Conservation (phyloP, 2,888 invertebrate genomes). For the Yponomeuta plumbellus region DNA sequence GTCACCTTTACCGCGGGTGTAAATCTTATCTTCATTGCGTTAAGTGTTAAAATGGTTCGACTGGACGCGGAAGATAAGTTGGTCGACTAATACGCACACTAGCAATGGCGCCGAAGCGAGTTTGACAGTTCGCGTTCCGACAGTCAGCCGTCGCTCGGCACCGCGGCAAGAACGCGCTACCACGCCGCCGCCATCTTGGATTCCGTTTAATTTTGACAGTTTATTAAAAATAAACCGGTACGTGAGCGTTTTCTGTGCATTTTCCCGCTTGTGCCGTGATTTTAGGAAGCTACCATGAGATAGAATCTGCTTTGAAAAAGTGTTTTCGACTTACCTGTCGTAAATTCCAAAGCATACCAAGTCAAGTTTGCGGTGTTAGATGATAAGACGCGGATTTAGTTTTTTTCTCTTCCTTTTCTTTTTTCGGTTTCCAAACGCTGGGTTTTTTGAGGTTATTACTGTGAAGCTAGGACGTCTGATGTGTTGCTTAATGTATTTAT, state of each 20-base stretch:
- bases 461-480: slow-evolving; percentile 33
- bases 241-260: slow-evolving; percentile 35
- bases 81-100: slow-evolving; percentile 25
- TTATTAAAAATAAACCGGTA: slow-evolving; percentile 60
- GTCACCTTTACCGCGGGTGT: not conserved
- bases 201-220: slow-evolving; percentile 47
- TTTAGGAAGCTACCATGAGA: slow-evolving; percentile 32
- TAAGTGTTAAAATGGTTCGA: not conserved
- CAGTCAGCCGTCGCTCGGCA: slow-evolving; percentile 72
- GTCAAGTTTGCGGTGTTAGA: slow-evolving; percentile 17
- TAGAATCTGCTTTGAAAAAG: slow-evolving; percentile 1
- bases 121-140: slow-evolving; percentile 64
- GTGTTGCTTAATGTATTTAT: slow-evolving; percentile 34
- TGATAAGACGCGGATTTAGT: slow-evolving; percentile 42
- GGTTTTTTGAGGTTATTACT: slow-evolving; percentile 40
- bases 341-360: slow-evolving; percentile 14
- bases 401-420: slow-evolving; percentile 42
- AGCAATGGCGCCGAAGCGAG: slow-evolving; percentile 42
- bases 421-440: slow-evolving; percentile 15
- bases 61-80: not conserved
- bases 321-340: slow-evolving; percentile 10
- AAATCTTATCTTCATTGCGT: not conserved
- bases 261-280: slow-evolving; percentile 25
- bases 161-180: slow-evolving; percentile 54
- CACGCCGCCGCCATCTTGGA: slow-evolving; percentile 52